Evolutionary conservation across 2,113 vertebrate genomes (phyloP).

Genomic region (Stomatorhinus ivindoensis): DNA sequence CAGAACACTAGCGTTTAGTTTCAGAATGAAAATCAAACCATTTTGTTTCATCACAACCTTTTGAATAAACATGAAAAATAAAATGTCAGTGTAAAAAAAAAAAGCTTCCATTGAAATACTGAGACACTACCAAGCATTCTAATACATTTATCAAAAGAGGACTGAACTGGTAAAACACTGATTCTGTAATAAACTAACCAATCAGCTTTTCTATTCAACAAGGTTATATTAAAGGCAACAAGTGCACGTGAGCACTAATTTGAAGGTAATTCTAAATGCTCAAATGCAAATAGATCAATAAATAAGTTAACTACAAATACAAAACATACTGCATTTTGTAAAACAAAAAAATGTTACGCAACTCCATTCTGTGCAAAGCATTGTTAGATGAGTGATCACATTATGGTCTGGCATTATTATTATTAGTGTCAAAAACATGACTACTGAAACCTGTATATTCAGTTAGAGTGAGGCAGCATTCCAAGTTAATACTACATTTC

Average conservation of each 20-base stretch:
- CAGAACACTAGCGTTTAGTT: not conserved
- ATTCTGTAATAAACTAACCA: not conserved
- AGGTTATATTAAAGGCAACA: not conserved
- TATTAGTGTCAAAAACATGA: not conserved
- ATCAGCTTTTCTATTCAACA: not conserved
- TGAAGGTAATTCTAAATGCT: not conserved
- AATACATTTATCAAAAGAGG: not conserved
- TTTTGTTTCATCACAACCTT: not conserved
- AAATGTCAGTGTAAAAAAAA: not conserved
- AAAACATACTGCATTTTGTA: not conserved
- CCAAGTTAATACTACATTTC: not conserved
- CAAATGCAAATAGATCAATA: not conserved
- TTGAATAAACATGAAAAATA: not conserved
- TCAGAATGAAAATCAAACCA: not conserved
- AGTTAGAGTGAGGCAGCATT: conserved; percentile 1
- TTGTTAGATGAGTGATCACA: not conserved
- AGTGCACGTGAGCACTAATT: not conserved
- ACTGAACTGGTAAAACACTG: not conserved
- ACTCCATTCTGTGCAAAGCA: not conserved
- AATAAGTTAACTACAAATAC: not conserved
- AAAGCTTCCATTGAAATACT: not conserved
- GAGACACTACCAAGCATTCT: not conserved
- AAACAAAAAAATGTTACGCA: not conserved
- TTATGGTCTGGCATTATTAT: not conserved
- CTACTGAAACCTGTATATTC: not conserved